Base-by-base conservation (phyloP, 2,888 invertebrate species). In the Oscheius myriophilus region DNA sequence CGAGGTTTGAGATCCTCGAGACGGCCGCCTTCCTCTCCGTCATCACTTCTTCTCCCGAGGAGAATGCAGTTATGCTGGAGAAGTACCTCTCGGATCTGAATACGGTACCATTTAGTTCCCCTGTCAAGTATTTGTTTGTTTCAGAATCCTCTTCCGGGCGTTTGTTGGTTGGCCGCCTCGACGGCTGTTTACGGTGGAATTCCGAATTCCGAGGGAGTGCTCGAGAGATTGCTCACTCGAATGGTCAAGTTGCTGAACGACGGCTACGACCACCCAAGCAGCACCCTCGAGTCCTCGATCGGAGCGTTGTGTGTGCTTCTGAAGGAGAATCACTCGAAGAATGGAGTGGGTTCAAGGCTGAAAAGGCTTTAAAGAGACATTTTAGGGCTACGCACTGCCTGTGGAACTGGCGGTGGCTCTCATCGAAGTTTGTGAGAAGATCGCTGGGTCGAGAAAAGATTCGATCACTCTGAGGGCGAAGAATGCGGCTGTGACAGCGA, bases 371-470 rank as follows among this genome's bases (percentile, higher is more conserved):
- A n/a, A n/a, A n/a, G n/a, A n/a, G n/a, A n/a, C n/a, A 7, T 25
- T 51, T 51, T 12, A 64, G 49, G 33, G 45, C 46, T 49, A 18
- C 39, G 23, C 46, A 14, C n/a, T 66, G 33, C 21, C 55, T 21
- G 18, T 57, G 51, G 42, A 21, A 1, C 25, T 45, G 16, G 26
- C 33, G 16, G 39, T 52, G 16, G 23, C 62, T 45, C 9, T 77
- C 23, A 63, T 73, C n/a, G 69, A 59, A 2, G 55, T 66, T 25
- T 70, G 71, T 33, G 77, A 77, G 39, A 71, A 78, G 65, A 75
- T 80, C 11, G 78, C 76, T 0, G 70, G 70, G 2, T 76, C 80
- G 4, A 55, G 80, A 9, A 73, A 77, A 52, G 80, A 80, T 49
- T 68, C 72, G 11, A 61, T 80, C 53, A 69, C 75, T 11, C 70